phyloP scores from a whole-genome alignment of 1,140 invertebrate genomes.

The Zaprionus inermis region DNA sequence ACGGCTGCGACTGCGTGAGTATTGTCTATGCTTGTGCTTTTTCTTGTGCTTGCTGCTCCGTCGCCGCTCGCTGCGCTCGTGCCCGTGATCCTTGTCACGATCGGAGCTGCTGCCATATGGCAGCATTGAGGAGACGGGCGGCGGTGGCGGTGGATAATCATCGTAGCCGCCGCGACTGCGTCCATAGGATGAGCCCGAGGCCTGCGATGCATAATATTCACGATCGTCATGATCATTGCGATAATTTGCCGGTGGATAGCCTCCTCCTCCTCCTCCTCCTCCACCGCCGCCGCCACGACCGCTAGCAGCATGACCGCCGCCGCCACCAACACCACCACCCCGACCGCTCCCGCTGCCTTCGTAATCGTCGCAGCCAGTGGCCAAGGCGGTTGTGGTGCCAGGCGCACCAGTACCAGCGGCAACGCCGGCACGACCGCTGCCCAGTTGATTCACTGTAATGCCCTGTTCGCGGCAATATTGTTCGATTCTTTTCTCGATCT shows the following conservation, averaged over 20 bases:
- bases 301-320: slow-evolving; percentile 24
- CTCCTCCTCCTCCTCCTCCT: slow-evolving; percentile 27
- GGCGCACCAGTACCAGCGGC: slow-evolving; percentile 10
- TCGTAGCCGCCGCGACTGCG: slow-evolving; percentile 63
- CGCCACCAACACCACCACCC: slow-evolving; percentile 3
- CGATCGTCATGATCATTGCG: slow-evolving; percentile 78
- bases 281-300: slow-evolving; percentile 25
- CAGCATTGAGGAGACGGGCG: slow-evolving; percentile 27
- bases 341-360: slow-evolving; percentile 23
- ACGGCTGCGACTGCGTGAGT: slow-evolving; percentile 69
- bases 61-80: slow-evolving; percentile 36
- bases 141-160: slow-evolving; percentile 55
- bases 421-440: slow-evolving; percentile 49
- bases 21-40: slow-evolving; percentile 77
- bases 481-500: slow-evolving; percentile 90
- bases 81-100: slow-evolving; percentile 46
- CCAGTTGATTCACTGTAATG: slow-evolving; percentile 68
- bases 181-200: slow-evolving; percentile 49
- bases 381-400: neutral
- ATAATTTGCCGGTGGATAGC: slow-evolving; percentile 57
- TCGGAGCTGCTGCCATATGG: slow-evolving; percentile 37
- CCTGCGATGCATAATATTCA: slow-evolving; percentile 49
- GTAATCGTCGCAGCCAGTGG: slow-evolving; percentile 50
- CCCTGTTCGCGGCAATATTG: slow-evolving; percentile 84
- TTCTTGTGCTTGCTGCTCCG: slow-evolving; percentile 81